These are phyloP conservation scores for Dicerorhinus sumatrensis DNA, from an alignment of 2,113 vertebrate species.

Conservation along the genomic window DNA sequence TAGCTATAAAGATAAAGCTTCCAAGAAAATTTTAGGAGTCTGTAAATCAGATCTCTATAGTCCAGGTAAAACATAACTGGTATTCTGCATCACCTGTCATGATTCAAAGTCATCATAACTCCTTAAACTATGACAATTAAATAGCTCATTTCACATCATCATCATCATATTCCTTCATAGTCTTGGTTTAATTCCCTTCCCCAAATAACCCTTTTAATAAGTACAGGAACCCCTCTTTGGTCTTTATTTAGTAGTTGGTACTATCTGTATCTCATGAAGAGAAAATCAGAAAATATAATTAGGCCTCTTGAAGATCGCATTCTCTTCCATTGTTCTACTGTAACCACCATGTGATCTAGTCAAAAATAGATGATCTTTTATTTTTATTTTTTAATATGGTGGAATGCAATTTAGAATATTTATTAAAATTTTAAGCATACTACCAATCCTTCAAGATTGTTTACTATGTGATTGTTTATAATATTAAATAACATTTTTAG, in stretches of 20 bases:
- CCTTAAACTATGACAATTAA: background rate
- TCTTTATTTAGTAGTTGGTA: background rate
- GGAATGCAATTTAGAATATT: background rate
- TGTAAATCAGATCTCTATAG: background rate
- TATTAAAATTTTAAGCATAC: background rate
- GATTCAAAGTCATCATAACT: background rate
- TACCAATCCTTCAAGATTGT: background rate
- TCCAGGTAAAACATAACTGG: background rate
- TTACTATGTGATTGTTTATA: background rate
- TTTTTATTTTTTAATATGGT: background rate
- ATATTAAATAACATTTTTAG: background rate
- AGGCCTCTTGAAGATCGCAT: background rate
- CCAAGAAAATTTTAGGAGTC: background rate
- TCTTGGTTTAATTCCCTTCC: background rate
- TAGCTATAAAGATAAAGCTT: background rate
- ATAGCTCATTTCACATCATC: background rate
- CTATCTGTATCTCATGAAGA: background rate
- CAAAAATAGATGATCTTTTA: background rate
- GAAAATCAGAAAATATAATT: background rate
- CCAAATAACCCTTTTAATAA: background rate
- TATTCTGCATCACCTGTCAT: background rate
- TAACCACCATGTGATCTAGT: rapidly evolving
- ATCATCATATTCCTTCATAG: too few species aligned
- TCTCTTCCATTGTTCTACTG: too few species aligned
- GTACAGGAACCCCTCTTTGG: background rate